Percentiles rank a stretch among this genome's conserved stretches.
Conservation (phyloP, 2,888 invertebrate species). For the Julus scanicus region DNA sequence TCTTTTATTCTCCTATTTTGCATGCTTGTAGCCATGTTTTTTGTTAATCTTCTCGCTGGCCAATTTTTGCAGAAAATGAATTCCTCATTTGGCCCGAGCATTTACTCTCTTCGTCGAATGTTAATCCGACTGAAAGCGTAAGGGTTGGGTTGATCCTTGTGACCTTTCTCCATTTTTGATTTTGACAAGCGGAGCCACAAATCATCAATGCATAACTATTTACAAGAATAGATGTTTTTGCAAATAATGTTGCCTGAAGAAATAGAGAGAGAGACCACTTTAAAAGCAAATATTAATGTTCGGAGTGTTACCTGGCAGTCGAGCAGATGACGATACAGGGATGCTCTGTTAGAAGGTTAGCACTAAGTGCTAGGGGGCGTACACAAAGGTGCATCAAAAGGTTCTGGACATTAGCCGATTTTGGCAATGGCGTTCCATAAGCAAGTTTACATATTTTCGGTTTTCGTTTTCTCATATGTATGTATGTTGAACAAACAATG, state of each 20-base stretch:
- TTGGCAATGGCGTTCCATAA: background rate
- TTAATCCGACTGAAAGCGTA: conserved; percentile 37
- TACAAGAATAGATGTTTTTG: conserved; percentile 38
- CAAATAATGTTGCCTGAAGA: conserved; percentile 39
- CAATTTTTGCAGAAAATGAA: conserved; percentile 40
- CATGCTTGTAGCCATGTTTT: background rate
- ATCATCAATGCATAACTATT: conserved; percentile 34
- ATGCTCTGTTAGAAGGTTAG: background rate
- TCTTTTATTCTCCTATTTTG: background rate
- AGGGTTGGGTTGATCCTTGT: conserved; percentile 29
- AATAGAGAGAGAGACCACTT: conserved; percentile 29
- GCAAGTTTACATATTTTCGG: too few relatives aligned
- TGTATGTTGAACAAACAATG: too few relatives aligned
- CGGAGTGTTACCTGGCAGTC: conserved; percentile 31
- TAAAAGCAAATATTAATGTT: conserved; percentile 41
- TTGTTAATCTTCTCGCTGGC: background rate
- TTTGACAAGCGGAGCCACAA: conserved; percentile 42
- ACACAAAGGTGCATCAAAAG: background rate
- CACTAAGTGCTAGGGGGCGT: conserved; percentile 18
- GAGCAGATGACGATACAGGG: background rate
- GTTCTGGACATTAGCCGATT: conserved; percentile 24
- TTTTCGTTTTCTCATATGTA: too few relatives aligned
- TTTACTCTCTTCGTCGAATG: conserved; percentile 16
- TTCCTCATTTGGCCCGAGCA: conserved; percentile 39
- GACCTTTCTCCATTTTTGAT: conserved; percentile 30